These are phyloP conservation scores for Notoglanidium macrostoma DNA, from an alignment of 2,797 vertebrate species.

Conservation along the genomic window DNA sequence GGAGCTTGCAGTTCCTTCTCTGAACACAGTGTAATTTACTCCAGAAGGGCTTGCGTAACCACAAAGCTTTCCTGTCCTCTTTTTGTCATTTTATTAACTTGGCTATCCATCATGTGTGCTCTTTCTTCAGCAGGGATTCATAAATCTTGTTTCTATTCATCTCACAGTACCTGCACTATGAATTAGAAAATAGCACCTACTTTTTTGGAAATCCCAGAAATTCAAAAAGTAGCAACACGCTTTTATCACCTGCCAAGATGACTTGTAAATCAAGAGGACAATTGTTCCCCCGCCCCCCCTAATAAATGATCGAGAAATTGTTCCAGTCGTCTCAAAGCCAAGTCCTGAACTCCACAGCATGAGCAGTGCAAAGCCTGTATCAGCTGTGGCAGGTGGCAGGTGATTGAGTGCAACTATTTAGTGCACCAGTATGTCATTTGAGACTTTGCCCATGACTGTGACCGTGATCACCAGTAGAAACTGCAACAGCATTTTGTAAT, in stretches of 20 bases:
- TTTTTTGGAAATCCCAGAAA: neutral
- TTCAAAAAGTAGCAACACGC: neutral
- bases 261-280: neutral
- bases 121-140: neutral
- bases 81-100: conserved; percentile 32
- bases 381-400: neutral
- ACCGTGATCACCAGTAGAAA: too few relatives aligned
- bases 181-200: neutral
- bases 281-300: neutral
- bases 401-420: too few relatives aligned
- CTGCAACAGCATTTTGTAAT: neutral
- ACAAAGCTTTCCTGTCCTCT: conserved; percentile 33
- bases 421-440: neutral
- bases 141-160: conserved; percentile 10
- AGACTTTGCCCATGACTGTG: neutral
- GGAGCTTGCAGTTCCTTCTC: conserved; percentile 42
- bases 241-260: neutral
- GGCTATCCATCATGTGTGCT: conserved; percentile 1
- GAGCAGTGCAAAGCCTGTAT: neutral
- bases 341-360: neutral
- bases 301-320: neutral
- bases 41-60: conserved; percentile 53
- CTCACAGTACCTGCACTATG: neutral
- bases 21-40: conserved; percentile 45
- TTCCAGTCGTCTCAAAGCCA: neutral